phyloP scores from a whole-genome alignment of 2,888 invertebrate species.

The Cephus spinipes region DNA sequence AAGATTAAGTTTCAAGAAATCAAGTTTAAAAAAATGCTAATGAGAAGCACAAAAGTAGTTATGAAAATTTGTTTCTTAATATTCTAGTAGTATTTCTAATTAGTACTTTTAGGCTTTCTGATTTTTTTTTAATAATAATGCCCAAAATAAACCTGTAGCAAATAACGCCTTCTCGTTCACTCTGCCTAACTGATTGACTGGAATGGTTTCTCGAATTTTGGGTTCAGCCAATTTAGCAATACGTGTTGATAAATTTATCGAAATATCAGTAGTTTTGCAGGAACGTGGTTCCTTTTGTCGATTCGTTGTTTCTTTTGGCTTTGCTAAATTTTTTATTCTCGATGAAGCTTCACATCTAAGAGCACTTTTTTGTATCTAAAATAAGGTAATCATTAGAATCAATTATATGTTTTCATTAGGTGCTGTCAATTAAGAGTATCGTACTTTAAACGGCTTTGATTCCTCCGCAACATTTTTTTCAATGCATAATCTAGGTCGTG shows the following conservation, averaged over 20 bases:
- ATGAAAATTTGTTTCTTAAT: neutral
- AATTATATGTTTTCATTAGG: neutral
- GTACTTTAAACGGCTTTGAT: neutral
- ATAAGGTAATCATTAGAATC: neutral
- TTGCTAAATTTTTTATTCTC: neutral
- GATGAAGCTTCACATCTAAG: neutral
- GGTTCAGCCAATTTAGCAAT: slow-evolving; percentile 31
- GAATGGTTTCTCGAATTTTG: slow-evolving; percentile 19
- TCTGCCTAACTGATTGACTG: slow-evolving; percentile 25
- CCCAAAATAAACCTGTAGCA: slow-evolving; percentile 23
- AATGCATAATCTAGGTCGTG: slow-evolving; percentile 17
- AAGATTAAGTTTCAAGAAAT: neutral
- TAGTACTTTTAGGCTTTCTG: too few species aligned
- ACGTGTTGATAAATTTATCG: slow-evolving; percentile 15
- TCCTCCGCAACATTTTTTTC: neutral
- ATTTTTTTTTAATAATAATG: too few species aligned
- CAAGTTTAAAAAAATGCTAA: neutral
- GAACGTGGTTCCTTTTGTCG: neutral
- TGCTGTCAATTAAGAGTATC: neutral
- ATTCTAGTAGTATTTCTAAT: neutral
- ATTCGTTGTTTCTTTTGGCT: neutral
- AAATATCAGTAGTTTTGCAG: neutral
- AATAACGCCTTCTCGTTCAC: slow-evolving; percentile 29
- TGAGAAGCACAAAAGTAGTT: neutral
- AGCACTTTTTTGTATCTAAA: neutral